Percentiles rank a stretch among this genome's conserved stretches.
phyloP scores from a whole-genome alignment of 2,113 vertebrate genomes.

The Xyrauchen texanus region DNA sequence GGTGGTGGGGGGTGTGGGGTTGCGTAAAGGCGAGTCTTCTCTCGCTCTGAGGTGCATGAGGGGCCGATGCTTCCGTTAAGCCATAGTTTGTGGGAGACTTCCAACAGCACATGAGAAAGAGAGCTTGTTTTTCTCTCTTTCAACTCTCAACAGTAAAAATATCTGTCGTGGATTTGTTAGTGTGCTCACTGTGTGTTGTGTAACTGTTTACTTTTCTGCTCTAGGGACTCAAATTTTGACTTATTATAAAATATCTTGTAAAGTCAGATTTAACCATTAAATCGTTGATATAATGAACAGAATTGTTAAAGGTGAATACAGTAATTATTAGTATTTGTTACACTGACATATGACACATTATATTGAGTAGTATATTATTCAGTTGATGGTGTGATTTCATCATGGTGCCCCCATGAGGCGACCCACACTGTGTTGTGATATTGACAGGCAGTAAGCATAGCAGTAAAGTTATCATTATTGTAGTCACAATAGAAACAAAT shows the following conservation, averaged over 20 bases:
- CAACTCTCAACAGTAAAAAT: neutral
- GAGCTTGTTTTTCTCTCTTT: neutral
- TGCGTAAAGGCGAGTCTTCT: slow-evolving; percentile 41
- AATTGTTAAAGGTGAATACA: no score
- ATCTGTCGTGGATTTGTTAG: neutral
- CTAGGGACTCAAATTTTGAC: no score
- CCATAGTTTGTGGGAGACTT: slow-evolving; percentile 22
- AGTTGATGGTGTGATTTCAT: no score
- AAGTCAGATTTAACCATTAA: no score
- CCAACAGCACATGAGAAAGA: slow-evolving; percentile 12
- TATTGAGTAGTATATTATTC: no score
- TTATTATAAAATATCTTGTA: no score
- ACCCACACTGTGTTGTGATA: no score
- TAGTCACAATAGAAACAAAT: neutral
- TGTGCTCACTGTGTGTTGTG: neutral
- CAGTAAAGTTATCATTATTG: neutral
- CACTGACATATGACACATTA: no score
- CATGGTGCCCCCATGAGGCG: no score
- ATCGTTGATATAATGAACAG: no score
- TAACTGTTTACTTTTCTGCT: neutral
- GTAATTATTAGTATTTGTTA: no score
- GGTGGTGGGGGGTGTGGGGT: slow-evolving; percentile 26
- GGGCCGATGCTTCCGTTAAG: slow-evolving; percentile 30
- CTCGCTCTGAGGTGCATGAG: slow-evolving; percentile 1
- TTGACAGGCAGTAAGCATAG: no score